These are phyloP conservation scores for Eupelmus urozonus DNA, from an alignment of 2,888 invertebrate genomes.

Conservation along the genomic window DNA sequence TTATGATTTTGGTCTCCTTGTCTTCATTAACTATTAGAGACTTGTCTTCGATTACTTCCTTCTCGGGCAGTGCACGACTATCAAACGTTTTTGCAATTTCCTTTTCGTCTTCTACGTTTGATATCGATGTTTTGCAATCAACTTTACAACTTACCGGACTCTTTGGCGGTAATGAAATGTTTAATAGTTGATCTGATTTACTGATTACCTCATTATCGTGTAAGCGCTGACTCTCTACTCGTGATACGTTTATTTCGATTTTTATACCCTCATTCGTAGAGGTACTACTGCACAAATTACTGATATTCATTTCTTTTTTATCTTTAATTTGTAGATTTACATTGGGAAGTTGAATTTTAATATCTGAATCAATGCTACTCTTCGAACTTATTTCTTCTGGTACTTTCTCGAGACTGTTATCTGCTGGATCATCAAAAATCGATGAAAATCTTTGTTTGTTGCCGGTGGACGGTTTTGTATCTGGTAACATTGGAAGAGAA, in stretches of 20 bases:
- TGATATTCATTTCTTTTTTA: conserved; percentile 59
- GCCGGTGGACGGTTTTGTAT: conserved; percentile 30
- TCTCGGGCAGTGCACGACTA: conserved; percentile 10
- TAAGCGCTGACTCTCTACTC: conserved; percentile 65
- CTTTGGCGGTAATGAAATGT: conserved; percentile 50
- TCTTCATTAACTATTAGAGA: neutral
- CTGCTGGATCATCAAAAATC: conserved; percentile 35
- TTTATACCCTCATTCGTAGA: conserved; percentile 68
- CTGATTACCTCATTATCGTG: conserved; percentile 52
- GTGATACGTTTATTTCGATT: conserved; percentile 74
- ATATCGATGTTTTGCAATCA: conserved; percentile 39
- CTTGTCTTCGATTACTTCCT: conserved; percentile 27
- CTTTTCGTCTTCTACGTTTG: conserved; percentile 16
- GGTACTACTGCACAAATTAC: conserved; percentile 32
- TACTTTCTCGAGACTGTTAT: neutral
- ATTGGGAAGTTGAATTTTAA: conserved; percentile 71
- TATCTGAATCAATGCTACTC: conserved; percentile 64
- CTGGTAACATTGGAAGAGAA: conserved; percentile 53
- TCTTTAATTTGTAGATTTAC: conserved; percentile 71
- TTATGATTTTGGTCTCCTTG: neutral
- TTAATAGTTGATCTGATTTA: conserved; percentile 51
- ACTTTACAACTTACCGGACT: conserved; percentile 42
- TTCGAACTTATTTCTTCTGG: conserved; percentile 20
- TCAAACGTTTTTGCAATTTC: conserved; percentile 1
- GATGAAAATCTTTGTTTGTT: conserved; percentile 43